These are phyloP conservation scores for Chauna torquata DNA, from an alignment of 2,113 vertebrate species.

Conservation along the genomic window DNA sequence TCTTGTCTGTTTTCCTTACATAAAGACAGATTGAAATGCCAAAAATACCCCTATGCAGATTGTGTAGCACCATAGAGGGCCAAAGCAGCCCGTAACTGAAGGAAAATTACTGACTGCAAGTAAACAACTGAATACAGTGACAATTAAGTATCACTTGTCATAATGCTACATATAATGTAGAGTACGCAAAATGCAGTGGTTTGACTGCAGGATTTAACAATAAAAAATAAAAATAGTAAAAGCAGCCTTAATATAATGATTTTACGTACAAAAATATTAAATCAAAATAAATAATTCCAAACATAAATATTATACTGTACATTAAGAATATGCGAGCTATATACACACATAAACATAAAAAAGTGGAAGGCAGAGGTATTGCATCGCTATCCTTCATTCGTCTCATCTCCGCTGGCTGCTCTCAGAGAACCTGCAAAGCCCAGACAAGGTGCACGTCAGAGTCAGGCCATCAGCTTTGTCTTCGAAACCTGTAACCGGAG, in stretches of 20 bases:
- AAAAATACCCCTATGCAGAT: conserved; percentile 69
- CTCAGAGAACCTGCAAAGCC: conserved; percentile 70
- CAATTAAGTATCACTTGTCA: conserved; percentile 79
- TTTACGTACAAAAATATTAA: conserved; percentile 88
- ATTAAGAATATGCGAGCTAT: conserved; percentile 77
- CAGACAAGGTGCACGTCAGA: background rate
- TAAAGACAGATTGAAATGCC: conserved; percentile 68
- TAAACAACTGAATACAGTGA: conserved; percentile 84
- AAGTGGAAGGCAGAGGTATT: conserved; percentile 83
- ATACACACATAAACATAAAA: conserved; percentile 64
- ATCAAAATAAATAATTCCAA: conserved; percentile 86
- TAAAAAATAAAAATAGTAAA: conserved; percentile 66
- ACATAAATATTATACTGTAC: conserved; percentile 89
- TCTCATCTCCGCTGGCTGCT: conserved; percentile 62
- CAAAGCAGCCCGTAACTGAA: conserved; percentile 68
- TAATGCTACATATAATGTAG: conserved; percentile 83
- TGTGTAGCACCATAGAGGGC: conserved; percentile 78
- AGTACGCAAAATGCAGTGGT: conserved; percentile 82
- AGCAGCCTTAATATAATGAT: conserved; percentile 82
- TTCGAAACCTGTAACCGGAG: background rate
- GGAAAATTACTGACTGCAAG: conserved; percentile 75
- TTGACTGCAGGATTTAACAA: conserved; percentile 75
- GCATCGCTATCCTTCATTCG: conserved; percentile 81
- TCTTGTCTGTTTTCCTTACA: conserved; percentile 51
- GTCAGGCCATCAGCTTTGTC: background rate